Evolutionary conservation across 2,113 vertebrate genomes (phyloP), one percentile per base, ranked within the genome.

Genomic region (Illadopsis cleaveri): DNA sequence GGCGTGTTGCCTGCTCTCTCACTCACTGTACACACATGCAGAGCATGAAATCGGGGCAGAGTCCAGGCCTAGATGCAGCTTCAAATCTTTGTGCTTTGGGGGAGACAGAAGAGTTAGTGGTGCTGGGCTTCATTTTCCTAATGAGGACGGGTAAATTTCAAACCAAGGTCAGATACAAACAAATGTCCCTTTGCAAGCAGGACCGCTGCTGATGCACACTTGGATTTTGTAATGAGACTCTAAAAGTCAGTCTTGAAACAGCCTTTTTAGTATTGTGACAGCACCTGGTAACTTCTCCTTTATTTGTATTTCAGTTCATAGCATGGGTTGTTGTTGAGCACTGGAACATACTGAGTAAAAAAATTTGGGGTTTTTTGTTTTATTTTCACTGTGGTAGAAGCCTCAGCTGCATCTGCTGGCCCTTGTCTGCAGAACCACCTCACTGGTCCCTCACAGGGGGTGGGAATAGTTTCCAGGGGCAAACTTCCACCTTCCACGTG

Each of bases 371-470:
- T 18, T 60, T 18, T 57, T 58, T 6, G n/a, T 25, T 33, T 27
- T 1, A 23, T 60, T 73, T 83, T 58, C 21, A 25, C 8, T 28
- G 4, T 33, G 12, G 13, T 27, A 33, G 70, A 72, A 90, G 7
- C 30, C 71, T n/a, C 5, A 9, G 12, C 17, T 53, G 33, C 18
- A 19, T 54, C 38, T 50, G 45, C 58, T 94, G 42, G 31, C 51
- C 60, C 15, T 56, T 60, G 21, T 2, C 60, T 71, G 28, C 69
- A 89, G 56, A 64, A 11, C 11, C 35, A 50, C 37, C 48, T 18
- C 48, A 6, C 0, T 18, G 21, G 5, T 27, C 27, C 12, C 20
- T 66, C n/a, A 1, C 0, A 4, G 27, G 47, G 57, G 28, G 14
- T 4, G 15, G 5, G 50, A 71, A 16, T 1, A 9, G 5, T 9